Evolutionary conservation across 2,113 vertebrate species (phyloP).

Genomic region (Amazona vittata): DNA sequence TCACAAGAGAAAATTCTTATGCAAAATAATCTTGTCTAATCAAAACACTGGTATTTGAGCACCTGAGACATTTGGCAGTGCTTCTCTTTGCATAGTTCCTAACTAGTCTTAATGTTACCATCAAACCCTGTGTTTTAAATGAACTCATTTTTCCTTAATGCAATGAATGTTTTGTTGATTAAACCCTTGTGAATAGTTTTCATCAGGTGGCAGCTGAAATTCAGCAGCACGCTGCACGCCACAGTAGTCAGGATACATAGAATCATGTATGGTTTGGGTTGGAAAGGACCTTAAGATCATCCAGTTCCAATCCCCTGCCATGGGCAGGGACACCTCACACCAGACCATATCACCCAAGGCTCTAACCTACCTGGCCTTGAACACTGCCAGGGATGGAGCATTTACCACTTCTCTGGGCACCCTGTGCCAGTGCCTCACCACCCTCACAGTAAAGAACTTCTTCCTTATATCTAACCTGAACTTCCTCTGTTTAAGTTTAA

Average conservation of each 20-base stretch:
- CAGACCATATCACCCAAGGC: background rate
- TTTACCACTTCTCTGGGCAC: background rate
- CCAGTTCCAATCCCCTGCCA: background rate
- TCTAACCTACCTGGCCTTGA: background rate
- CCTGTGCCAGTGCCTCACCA: background rate
- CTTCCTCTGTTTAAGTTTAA: background rate
- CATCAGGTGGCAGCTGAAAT: background rate
- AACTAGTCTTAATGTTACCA: background rate
- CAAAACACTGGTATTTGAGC: background rate
- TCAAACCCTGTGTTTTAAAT: background rate
- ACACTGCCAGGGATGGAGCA: background rate
- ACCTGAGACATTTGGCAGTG: background rate
- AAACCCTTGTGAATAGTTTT: background rate
- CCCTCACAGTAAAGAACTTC: background rate
- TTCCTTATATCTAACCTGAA: background rate
- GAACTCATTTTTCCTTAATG: background rate
- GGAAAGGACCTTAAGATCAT: background rate
- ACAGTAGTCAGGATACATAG: background rate
- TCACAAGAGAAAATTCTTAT: background rate
- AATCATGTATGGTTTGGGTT: background rate
- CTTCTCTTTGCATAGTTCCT: background rate
- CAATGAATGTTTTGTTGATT: background rate
- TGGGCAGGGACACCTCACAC: background rate
- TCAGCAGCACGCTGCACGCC: background rate
- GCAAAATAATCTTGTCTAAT: constrained; percentile 1